These are phyloP conservation scores for Microcebus murinus DNA, from an alignment of 2,113 vertebrate genomes.

Conservation along the genomic window DNA sequence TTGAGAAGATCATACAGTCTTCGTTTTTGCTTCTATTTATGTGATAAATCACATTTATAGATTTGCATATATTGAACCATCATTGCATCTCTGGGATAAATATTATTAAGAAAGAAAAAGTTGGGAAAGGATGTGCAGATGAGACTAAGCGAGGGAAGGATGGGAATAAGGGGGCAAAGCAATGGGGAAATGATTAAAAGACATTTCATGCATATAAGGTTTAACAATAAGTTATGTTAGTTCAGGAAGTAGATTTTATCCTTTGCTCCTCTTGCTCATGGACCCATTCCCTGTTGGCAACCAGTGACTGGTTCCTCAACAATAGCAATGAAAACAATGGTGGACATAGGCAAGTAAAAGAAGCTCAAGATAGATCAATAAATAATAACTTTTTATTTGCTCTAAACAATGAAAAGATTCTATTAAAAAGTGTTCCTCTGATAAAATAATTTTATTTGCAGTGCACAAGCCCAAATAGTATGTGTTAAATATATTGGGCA, in stretches of 20 bases:
- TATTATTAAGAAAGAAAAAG: background rate
- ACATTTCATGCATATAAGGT: rapidly evolving
- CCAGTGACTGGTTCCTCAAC: background rate
- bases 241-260: background rate
- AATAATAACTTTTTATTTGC: background rate
- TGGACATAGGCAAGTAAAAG: background rate
- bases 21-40: too few species aligned
- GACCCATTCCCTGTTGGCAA: background rate
- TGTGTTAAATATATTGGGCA: background rate
- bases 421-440: background rate
- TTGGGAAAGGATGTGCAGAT: background rate
- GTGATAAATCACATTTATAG: too few species aligned
- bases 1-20: too few species aligned
- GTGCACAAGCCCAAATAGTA: background rate
- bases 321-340: background rate
- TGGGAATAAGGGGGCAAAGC: background rate
- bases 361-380: background rate
- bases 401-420: background rate
- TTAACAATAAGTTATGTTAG: rapidly evolving
- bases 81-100: too few species aligned
- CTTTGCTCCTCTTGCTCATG: background rate
- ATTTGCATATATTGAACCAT: too few species aligned
- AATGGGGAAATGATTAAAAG: background rate
- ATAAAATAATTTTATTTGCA: background rate
- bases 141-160: background rate